Base-by-base conservation (phyloP, 2,797 vertebrate genomes). In the Pristis pectinata region DNA sequence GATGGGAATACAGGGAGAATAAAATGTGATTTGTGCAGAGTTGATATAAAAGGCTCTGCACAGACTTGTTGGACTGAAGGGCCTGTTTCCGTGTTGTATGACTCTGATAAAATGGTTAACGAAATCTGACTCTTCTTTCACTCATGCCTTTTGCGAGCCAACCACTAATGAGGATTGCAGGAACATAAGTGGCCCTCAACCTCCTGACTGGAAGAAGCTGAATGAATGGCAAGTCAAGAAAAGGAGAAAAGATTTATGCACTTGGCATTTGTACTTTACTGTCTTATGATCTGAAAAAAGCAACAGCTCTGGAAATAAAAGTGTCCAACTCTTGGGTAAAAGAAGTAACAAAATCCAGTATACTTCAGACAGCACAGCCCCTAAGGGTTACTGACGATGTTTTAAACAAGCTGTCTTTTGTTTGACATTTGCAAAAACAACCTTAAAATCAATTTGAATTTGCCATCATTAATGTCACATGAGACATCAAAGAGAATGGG, bases 341-440 rank as follows among this genome's bases (percentile, higher is more conserved):
- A 67, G 44, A 34, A 74, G 92, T n/a, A 76, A 72, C 92, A 94
- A 49, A 94, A 30, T 94, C 67, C 92, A 76, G 83, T 24, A 94
- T 53, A 8, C 7, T 94, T 74, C 70, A 94, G 70, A n/a, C 13
- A 6, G 24, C 70, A 76, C 5, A 56, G 92, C 27, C 92, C 44
- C 92, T 19, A 94, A 34, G 30, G 44, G 70, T 74, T 53, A 56
- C 92, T 56, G 41, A 9, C 49, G 17, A 49, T 49, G 44, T 94
- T 76, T 30, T 72, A 76, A 76, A 94, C 41, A 94, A 94, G 70
- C 92, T 76, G 37, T 44, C 89, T 94, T 94, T 94, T 93, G 70
- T 94, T 94, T 94, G 70, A 94, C 70, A 34, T 49, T 41, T 93
- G 92, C 64, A 76, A 72, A 94, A 94, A 76, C 92, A 94, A 94